These are phyloP conservation scores for Grapholita molesta DNA, from an alignment of 1,140 invertebrate species.

Conservation along the genomic window DNA sequence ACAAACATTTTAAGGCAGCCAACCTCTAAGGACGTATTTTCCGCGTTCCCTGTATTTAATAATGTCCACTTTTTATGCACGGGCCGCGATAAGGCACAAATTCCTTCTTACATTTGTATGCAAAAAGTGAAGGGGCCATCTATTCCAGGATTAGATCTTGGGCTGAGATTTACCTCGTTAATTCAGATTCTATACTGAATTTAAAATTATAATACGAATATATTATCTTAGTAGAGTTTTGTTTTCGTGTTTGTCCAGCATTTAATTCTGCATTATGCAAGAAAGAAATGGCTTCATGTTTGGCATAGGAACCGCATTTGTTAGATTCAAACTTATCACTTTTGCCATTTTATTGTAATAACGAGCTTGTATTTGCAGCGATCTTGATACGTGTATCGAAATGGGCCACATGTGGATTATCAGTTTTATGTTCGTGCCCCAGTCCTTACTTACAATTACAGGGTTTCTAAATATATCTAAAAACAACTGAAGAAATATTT, in stretches of 20 bases:
- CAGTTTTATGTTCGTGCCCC: no score
- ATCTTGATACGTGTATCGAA: no score
- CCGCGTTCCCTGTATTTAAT: constrained; percentile 4
- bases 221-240: neutral
- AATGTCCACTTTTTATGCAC: neutral
- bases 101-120: constrained; percentile 8
- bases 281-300: neutral
- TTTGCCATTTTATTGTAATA: no score
- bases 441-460: no score
- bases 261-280: neutral
- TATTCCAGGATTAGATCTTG: constrained; percentile 16
- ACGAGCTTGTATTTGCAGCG: no score
- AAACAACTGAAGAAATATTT: no score
- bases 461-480: no score
- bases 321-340: no score
- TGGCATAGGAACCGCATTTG: no score
- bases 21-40: neutral
- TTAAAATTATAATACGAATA: neutral
- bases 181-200: constrained; percentile 15
- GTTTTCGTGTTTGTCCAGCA: neutral
- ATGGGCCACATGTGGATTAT: no score
- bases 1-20: neutral
- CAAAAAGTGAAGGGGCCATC: constrained; percentile 15
- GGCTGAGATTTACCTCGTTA: constrained; percentile 12
- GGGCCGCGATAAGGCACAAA: neutral